phyloP scores from a whole-genome alignment of 2,113 vertebrate genomes.

The Penelope pileata region DNA sequence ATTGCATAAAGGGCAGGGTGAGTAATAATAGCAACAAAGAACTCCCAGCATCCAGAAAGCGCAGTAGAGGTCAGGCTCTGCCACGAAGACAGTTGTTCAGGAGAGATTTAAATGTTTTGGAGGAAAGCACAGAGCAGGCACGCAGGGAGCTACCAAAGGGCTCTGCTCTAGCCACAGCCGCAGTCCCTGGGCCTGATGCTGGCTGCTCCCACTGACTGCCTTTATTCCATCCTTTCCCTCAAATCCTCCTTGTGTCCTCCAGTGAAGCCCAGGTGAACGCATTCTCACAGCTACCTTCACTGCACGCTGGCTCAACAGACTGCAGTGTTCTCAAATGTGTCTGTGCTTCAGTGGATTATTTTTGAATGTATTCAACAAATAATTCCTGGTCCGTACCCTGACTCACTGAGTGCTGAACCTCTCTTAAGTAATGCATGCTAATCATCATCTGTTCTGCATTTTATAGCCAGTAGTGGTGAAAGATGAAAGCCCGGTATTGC shows the following conservation, averaged over 20 bases:
- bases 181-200: background rate
- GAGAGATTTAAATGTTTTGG: background rate
- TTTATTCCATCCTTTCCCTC: background rate
- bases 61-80: background rate
- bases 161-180: background rate
- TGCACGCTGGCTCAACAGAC: background rate
- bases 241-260: background rate
- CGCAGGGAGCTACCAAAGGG: background rate
- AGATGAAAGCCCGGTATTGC: slow-evolving; percentile 21
- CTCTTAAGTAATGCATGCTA: slow-evolving; percentile 24
- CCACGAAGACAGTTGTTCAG: background rate
- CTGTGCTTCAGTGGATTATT: background rate
- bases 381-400: background rate
- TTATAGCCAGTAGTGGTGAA: background rate
- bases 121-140: background rate
- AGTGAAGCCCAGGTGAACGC: background rate
- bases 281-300: background rate
- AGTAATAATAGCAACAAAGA: slow-evolving; percentile 43
- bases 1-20: slow-evolving; percentile 25
- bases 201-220: background rate
- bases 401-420: background rate
- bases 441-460: slow-evolving; percentile 36
- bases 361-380: slow-evolving; percentile 5
- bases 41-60: slow-evolving; percentile 13
- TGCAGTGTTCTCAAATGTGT: background rate